These are phyloP conservation scores for Oncorhynchus mykiss DNA, from an alignment of 2,113 vertebrate genomes.

Conservation along the genomic window DNA sequence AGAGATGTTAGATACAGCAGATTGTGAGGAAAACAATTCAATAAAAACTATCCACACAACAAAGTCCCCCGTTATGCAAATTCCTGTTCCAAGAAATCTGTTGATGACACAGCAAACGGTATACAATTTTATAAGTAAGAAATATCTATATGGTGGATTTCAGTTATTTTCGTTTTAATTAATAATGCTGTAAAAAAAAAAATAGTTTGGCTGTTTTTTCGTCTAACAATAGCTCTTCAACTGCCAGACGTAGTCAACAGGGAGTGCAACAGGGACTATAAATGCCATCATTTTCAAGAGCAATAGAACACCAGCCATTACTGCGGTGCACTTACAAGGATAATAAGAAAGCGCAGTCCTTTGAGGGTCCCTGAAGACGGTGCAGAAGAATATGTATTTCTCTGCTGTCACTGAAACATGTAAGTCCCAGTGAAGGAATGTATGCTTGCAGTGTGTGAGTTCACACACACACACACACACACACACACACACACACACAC, in stretches of 20 bases:
- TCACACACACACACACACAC: slow-evolving; percentile 5
- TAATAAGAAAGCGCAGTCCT: background rate
- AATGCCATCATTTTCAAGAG: background rate
- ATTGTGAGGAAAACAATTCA: background rate
- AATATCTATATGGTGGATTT: background rate
- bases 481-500: slow-evolving; percentile 9
- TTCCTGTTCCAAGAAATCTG: background rate
- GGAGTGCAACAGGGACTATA: slow-evolving; percentile 5
- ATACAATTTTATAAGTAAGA: background rate
- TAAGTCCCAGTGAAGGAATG: background rate
- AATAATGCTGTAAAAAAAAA: background rate
- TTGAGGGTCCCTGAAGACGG: background rate
- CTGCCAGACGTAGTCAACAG: background rate
- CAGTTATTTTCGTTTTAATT: background rate
- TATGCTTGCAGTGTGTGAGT: too few species aligned
- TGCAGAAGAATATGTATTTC: background rate
- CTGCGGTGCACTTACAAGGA: background rate
- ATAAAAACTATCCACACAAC: background rate
- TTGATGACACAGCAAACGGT: background rate
- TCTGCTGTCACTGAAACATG: background rate
- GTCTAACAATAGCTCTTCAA: background rate
- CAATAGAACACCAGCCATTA: slow-evolving; percentile 3
- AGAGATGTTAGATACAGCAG: background rate
- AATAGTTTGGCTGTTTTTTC: background rate
- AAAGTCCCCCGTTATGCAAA: background rate